Evolutionary conservation across 2,888 invertebrate genomes (phyloP).

Genomic region (Ligdia adustata): DNA sequence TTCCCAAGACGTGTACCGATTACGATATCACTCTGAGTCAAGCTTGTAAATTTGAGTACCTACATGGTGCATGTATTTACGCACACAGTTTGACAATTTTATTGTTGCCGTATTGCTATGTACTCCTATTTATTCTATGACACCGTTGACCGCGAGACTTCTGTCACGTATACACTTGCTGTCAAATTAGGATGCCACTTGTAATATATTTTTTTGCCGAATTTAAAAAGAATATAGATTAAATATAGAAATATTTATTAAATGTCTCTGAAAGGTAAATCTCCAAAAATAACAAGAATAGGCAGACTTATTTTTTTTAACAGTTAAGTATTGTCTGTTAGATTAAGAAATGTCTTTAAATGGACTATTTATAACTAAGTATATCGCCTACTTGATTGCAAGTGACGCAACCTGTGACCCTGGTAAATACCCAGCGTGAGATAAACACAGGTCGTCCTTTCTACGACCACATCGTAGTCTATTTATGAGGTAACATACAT

Average conservation of each 20-base stretch:
- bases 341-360: not conserved
- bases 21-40: slow-evolving; percentile 56
- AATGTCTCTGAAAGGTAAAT: too few species aligned
- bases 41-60: slow-evolving; percentile 49
- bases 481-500: not conserved
- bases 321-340: too few species aligned
- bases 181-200: not conserved
- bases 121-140: not conserved
- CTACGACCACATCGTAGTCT: slow-evolving; percentile 29
- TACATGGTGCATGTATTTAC: slow-evolving; percentile 4
- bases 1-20: slow-evolving; percentile 52
- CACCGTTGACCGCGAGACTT: slow-evolving; percentile 44
- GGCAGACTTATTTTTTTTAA: too few species aligned
- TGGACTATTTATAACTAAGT: not conserved
- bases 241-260: not conserved
- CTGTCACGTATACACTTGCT: slow-evolving; percentile 49
- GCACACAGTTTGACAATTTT: not conserved
- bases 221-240: not conserved
- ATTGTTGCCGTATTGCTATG: slow-evolving; percentile 54
- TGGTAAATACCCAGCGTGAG: slow-evolving; percentile 47
- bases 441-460: slow-evolving; percentile 40
- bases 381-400: slow-evolving; percentile 12
- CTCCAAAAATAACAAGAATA: too few species aligned
- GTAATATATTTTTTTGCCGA: too few species aligned
- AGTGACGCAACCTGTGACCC: slow-evolving; percentile 49